A percentile compares a stretch with the other conserved stretches of the same genome.
Evolutionary conservation across 1,140 invertebrate genomes (phyloP).

Genomic region (Watersipora subatra): DNA sequence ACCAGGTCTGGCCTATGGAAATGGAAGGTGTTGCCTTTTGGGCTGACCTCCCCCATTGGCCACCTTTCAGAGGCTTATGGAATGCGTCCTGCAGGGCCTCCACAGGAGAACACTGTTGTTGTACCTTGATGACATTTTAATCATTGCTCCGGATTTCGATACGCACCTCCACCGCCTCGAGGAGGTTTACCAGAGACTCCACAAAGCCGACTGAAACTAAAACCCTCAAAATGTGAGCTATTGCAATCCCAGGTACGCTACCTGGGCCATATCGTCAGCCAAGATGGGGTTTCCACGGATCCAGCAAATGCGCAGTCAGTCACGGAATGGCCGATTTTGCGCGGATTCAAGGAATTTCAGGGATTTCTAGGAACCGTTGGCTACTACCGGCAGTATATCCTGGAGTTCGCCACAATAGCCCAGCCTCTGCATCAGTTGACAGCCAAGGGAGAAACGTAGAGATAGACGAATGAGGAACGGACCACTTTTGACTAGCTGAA

Average conservation of each 20-base stretch:
- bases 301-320: background rate
- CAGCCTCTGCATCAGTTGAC: conserved; percentile 24
- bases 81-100: too few relatives aligned
- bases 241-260: background rate
- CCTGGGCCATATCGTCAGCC: background rate
- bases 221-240: conserved; percentile 12
- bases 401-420: conserved; percentile 32
- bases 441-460: conserved; percentile 15
- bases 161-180: too few relatives aligned
- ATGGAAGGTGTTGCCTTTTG: too few relatives aligned
- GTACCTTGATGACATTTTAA: too few relatives aligned
- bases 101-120: too few relatives aligned
- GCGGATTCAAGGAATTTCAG: background rate
- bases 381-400: conserved; percentile 26
- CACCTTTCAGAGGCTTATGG: too few relatives aligned
- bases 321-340: background rate
- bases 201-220: conserved; percentile 11
- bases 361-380: conserved; percentile 16
- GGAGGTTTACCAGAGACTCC: too few relatives aligned
- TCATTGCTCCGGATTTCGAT: too few relatives aligned
- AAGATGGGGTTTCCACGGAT: background rate
- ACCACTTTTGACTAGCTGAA: conserved; percentile 23
- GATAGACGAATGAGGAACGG: conserved; percentile 19
- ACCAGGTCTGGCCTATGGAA: too few relatives aligned
- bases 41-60: too few relatives aligned